Evolutionary conservation across 1,140 invertebrate genomes (phyloP).

Genomic region (Drosophila nasuta): DNA sequence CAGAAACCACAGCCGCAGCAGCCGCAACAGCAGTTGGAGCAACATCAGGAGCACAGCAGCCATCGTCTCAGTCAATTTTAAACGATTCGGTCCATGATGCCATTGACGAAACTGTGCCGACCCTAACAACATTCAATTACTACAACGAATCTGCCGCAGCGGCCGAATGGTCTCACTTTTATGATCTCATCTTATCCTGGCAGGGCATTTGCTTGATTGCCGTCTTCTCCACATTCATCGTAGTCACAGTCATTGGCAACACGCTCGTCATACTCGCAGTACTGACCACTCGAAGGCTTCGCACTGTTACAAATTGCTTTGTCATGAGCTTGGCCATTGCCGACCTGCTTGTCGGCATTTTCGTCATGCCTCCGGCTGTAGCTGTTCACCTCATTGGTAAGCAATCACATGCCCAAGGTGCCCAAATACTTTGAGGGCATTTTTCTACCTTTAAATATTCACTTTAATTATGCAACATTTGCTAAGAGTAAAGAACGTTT

Average conservation of each 20-base stretch:
- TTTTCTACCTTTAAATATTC: not conserved
- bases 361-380: constrained; percentile 97
- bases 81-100: constrained; percentile 44
- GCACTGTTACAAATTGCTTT: constrained; percentile 98
- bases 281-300: constrained; percentile 94
- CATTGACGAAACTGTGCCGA: constrained; percentile 16
- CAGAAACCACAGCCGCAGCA: not conserved
- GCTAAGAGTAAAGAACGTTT: too few relatives aligned
- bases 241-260: constrained; percentile 92
- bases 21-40: not conserved
- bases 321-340: constrained; percentile 96
- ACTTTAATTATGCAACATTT: not conserved
- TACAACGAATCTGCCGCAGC: constrained; percentile 78
- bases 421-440: not conserved
- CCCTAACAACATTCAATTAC: constrained; percentile 61
- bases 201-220: constrained; percentile 80
- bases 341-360: constrained; percentile 95
- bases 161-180: constrained; percentile 77
- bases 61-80: constrained; percentile 37
- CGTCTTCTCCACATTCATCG: constrained; percentile 87
- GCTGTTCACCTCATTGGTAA: constrained; percentile 88
- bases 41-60: constrained; percentile 4
- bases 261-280: constrained; percentile 96
- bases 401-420: constrained; percentile 47
- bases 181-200: constrained; percentile 79